Evolutionary conservation across 2,797 vertebrate genomes (phyloP), one percentile per base, ranked within the genome.

Genomic region (Poecilia wingei): DNA sequence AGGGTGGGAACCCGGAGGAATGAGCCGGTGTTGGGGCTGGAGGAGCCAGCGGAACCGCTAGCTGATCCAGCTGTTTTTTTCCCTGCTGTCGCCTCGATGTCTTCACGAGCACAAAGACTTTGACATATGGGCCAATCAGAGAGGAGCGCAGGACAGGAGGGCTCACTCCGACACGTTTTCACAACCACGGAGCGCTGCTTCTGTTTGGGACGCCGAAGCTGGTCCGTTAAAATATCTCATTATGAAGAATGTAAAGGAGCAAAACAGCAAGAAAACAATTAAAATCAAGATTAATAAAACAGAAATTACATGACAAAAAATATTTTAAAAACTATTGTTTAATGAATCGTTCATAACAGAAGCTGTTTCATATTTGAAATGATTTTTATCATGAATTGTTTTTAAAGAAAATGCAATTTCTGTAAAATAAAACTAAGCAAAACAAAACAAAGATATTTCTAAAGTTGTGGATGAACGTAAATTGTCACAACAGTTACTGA

Each of bases 21-120:
- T 3, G 1, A 3, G 51, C 77, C 14, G 68, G 51, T 61, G 84
- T 4, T 0, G 12, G 1, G 5, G 86, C 78, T 79, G n/a, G 28
- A 59, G n/a, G 28, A 31, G 85, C 80, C 88, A 84, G 83, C 86
- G 25, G 75, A 4, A 61, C 0, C 3, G 69, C 2, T 79, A 41
- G 85, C 59, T 2, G 53, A 87, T 92, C 89, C 89, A 90, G 90
- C 85, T 89, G 92, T 90, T 85, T 88, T 88, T 85, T 89, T 46
- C 77, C 53, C 81, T 78, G 59, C 71, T 84, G 84, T 88, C 88
- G 84, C 80, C 81, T 85, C 79, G 69, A n/a, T 75, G 89, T 82
- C 91, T 82, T 69, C 72, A 89, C 55, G 77, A 87, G 88, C 92
- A 93, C 93, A 93, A 93, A 93, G 93, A 88, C 59, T 61, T 16